These are phyloP conservation scores for Peromyscus californicus DNA, from an alignment of 2,113 vertebrate species.

Conservation along the genomic window DNA sequence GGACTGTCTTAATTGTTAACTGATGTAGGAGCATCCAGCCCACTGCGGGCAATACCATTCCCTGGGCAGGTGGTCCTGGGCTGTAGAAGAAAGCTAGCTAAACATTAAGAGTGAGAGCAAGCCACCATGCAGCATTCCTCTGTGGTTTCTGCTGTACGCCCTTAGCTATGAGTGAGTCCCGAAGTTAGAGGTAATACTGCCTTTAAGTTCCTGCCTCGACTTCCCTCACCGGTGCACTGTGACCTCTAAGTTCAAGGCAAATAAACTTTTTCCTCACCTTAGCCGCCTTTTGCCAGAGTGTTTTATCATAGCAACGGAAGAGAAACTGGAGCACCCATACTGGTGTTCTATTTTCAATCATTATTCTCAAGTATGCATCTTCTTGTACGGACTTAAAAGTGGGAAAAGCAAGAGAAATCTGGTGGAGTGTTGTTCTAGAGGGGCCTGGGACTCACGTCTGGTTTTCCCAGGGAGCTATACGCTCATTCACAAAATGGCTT, in stretches of 20 bases:
- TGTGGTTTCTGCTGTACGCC: neutral
- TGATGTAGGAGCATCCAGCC: neutral
- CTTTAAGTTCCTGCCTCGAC: neutral
- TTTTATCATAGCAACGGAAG: neutral
- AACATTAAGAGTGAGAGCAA: neutral
- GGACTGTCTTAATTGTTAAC: neutral
- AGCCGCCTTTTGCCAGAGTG: too few relatives aligned
- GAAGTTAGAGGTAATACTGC: neutral
- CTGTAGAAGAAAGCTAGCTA: neutral
- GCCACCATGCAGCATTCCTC: too few relatives aligned
- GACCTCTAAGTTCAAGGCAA: neutral
- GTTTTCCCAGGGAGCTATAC: neutral
- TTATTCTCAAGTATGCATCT: neutral
- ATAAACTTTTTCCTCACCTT: neutral
- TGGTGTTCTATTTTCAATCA: neutral
- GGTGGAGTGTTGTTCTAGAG: neutral
- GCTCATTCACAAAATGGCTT: neutral
- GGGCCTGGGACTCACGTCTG: too few relatives aligned
- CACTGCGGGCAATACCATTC: neutral
- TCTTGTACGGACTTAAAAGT: rapidly evolving
- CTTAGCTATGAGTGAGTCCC: neutral
- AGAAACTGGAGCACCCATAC: neutral
- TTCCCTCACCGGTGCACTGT: too few relatives aligned
- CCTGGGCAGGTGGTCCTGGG: neutral
- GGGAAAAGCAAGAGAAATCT: neutral